phyloP scores from a whole-genome alignment of 2,113 vertebrate species.

The Sakesphorus luctuosus region DNA sequence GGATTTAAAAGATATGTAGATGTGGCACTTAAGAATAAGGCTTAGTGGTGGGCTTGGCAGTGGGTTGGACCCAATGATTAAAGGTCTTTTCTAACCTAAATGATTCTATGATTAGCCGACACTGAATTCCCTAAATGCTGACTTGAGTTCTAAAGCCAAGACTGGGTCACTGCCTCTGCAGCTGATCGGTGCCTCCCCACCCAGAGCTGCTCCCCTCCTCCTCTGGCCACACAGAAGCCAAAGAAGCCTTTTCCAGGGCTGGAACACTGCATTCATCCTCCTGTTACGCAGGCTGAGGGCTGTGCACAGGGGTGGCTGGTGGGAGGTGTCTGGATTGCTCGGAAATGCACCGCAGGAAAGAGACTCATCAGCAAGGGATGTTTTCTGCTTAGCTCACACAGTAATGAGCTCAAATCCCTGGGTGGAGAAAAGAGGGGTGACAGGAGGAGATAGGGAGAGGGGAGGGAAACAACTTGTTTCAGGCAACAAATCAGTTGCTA shows the following conservation, averaged over 20 bases:
- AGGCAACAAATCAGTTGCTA: slow-evolving; percentile 53
- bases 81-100: not conserved
- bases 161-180: not conserved
- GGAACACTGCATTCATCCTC: not conserved
- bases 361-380: not conserved
- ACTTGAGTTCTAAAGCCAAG: not conserved
- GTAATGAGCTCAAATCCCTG: slow-evolving; percentile 19
- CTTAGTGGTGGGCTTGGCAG: not conserved
- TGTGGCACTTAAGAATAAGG: not conserved
- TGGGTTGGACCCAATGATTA: not conserved
- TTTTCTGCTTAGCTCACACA: slow-evolving; percentile 35
- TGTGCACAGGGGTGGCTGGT: not conserved
- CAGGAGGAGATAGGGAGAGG: slow-evolving; percentile 12
- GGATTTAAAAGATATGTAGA: not conserved
- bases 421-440: slow-evolving; percentile 16
- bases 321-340: not conserved
- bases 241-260: not conserved
- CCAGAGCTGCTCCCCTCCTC: not conserved
- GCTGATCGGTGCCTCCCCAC: not conserved
- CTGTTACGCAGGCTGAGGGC: not conserved
- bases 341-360: not conserved
- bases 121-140: not conserved
- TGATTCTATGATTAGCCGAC: not conserved
- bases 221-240: not conserved
- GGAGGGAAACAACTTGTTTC: slow-evolving; percentile 49